Base-by-base conservation (phyloP, 30 jellyfish, hydroid and myxozoan species). In the Aurelia aurita complex sp. Pacific region DNA sequence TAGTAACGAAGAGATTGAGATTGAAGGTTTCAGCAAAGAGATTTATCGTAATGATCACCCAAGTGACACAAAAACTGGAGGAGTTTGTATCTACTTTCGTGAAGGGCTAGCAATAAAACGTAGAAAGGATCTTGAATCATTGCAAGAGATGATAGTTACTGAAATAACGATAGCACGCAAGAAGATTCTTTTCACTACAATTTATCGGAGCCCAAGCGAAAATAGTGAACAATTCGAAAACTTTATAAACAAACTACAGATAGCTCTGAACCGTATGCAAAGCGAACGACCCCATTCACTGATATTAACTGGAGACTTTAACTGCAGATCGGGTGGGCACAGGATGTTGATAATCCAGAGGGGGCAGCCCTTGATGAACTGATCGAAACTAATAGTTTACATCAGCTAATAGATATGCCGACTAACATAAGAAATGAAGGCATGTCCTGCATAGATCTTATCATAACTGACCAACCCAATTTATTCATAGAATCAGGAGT, bases 241-340 rank as follows among this genome's bases (percentile, higher is more conserved):
- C 2, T 67, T 67, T 67, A 2, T 67, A 23, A 52, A 42, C 2
- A 53, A 52, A 2, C 55, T 74, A 61, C 85, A 74, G 55, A 42
- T 23, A 36, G 73, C 63, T 52, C 34, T 74, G 51, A 52, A 74
- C 55, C 60, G 55, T 19, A 59, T 74, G 71, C 60, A 74, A 74
- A 61, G 18, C 50, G 85, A 74, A 74, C 1, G 55, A 5, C 85
- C 85, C 34, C 85, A 74, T 74, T 51, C 51, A 40, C 50, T 74
- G 85, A 74, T 74, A 51, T 10, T 74, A 74, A 74, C 73, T 19
- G 85, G 85, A 23, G 85, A 74, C 46, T 52, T 74, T 61, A 74
- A 74, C 63, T 74, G 85, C 85, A 74, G 85, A 74, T 74, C 85
- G 15, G 85, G 85, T 74, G 85, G 85, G 36, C 73, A 62, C 69